A percentile compares a stretch with the other conserved stretches of the same genome.
Evolutionary conservation across 1,140 invertebrate species (phyloP).

Genomic region (Magallana gigas): DNA sequence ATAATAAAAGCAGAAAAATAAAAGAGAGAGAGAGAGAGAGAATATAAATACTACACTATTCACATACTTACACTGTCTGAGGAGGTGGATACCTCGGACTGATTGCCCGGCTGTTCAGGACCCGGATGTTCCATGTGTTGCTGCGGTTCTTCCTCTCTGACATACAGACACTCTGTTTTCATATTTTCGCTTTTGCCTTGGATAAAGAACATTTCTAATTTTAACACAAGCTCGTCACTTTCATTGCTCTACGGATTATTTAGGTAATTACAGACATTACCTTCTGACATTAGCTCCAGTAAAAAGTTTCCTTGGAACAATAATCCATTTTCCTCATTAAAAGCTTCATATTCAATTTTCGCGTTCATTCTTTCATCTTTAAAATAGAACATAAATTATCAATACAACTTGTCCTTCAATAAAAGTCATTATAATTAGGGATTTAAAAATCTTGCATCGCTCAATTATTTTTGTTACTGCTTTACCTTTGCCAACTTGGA

Average conservation of each 20-base stretch:
- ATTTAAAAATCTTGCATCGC: no score
- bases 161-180: neutral
- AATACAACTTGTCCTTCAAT: no score
- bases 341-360: constrained; percentile 7
- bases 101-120: neutral
- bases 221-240: no score
- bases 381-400: neutral
- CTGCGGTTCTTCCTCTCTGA: neutral
- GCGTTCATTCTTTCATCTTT: neutral
- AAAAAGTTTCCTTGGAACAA: neutral
- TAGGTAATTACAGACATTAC: neutral
- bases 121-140: neutral
- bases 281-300: neutral
- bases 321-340: neutral
- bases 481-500: no score
- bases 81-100: neutral
- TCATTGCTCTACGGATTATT: no score
- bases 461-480: no score
- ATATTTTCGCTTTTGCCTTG: neutral
- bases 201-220: neutral
- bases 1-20: no score
- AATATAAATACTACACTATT: no score
- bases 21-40: no score
- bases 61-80: neutral
- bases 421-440: no score